These are phyloP conservation scores for Tragelaphus buxtoni DNA, from an alignment of 2,113 vertebrate genomes.

Conservation along the genomic window DNA sequence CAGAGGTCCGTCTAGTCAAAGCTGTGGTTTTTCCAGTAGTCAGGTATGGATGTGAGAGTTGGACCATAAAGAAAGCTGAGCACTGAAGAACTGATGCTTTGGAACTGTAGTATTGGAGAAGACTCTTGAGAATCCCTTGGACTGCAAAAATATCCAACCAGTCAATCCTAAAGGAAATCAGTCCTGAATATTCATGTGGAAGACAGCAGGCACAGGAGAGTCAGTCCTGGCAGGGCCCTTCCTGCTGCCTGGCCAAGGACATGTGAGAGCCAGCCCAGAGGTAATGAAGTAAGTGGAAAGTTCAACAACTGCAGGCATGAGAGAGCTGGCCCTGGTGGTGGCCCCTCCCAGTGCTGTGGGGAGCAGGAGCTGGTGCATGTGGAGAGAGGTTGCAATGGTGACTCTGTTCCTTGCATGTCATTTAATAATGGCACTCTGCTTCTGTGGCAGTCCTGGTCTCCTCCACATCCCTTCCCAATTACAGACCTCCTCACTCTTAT, in stretches of 20 bases:
- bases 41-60: not conserved
- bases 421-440: not conserved
- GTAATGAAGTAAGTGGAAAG: not conserved
- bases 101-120: not conserved
- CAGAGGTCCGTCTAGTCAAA: not conserved
- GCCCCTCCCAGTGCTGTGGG: not conserved
- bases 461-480: not conserved
- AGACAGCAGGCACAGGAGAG: not conserved
- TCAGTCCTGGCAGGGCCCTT: not conserved
- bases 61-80: not conserved
- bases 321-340: not conserved
- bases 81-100: not conserved
- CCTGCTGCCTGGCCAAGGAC: not conserved
- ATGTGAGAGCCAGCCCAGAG: not conserved
- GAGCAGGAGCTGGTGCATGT: not conserved
- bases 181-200: not conserved
- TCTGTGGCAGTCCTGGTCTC: not conserved
- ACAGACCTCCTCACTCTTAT: not conserved
- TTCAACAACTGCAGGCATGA: not conserved
- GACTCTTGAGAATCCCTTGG: not conserved
- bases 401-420: not conserved
- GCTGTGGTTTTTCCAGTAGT: not conserved
- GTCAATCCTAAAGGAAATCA: not conserved
- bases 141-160: not conserved
- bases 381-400: not conserved